Base-by-base conservation (phyloP, 1,140 invertebrate genomes). In the Danaus plexippus region DNA sequence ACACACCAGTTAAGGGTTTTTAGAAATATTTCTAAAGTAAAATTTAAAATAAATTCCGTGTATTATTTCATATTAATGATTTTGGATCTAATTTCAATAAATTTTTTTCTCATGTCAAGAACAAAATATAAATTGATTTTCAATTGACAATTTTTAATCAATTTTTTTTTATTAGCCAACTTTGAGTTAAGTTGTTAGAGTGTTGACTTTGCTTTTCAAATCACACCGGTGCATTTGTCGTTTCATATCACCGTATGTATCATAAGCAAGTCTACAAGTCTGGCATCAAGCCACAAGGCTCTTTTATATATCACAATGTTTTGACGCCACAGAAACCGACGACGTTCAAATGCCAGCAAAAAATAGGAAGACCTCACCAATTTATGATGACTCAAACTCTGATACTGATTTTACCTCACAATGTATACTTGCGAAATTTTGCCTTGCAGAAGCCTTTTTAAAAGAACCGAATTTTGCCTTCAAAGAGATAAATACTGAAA, bases 261-360 rank as follows among this genome's bases (percentile, higher is more conserved):
- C 43, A 45, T 47, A 51, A 52, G 49, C 52, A 54, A 69, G 58
- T 64, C 54, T 55, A 69, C 67, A 63, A 63, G 59, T 55, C 72
- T 82, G 79, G 79, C 77, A 82, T 60, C 45, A 71, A 72, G 75
- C 79, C 79, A 82, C 62, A 57, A 22, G 45, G 64, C 63, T 61
- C 69, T 67, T 75, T 72, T 75, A 79, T 82, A 82, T 76, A 79
- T 82, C 71, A 78, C 71, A 61, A 65, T 82, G 67, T 82, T 82
- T 74, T 82, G 77, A 80, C 72, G 69, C 67, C 63, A 51, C 49
- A 60, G 54, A 60, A 55, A 43, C 48, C 66, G 67, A 68, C 66
- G 67, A 62, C 60, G 65, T 57, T 64, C 53, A 57, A 69, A 75
- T 58, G 61, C 52, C 53, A 45, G 67, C 62, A 68, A 65, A 70